Evolutionary conservation across 1,140 invertebrate species (phyloP).

Genomic region (Acromyrmex echinatior): DNA sequence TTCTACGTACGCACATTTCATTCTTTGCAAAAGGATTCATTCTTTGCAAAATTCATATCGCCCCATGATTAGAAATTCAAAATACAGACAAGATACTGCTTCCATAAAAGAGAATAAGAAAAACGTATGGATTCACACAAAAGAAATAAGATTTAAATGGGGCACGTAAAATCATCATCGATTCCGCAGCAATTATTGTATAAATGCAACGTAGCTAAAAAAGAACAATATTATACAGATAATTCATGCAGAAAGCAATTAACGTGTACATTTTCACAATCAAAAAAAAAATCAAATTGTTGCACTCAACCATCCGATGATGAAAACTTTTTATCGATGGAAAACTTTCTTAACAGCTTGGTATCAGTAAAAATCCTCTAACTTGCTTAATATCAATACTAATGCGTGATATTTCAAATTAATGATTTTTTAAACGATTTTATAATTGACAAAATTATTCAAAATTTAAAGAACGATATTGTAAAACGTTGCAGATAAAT

Average conservation of each 20-base stretch:
- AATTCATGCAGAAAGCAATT: slow-evolving; percentile 43
- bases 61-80: slow-evolving; percentile 14
- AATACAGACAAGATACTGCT: slow-evolving; percentile 7
- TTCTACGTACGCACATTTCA: not conserved
- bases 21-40: not conserved
- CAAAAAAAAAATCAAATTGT: slow-evolving; percentile 30
- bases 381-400: slow-evolving; percentile 31
- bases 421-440: slow-evolving; percentile 16
- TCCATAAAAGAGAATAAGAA: slow-evolving; percentile 19
- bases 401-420: slow-evolving; percentile 24
- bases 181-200: not conserved
- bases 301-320: slow-evolving; percentile 33
- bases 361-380: not conserved
- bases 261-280: slow-evolving; percentile 7
- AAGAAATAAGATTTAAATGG: slow-evolving; percentile 33
- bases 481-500: not conserved
- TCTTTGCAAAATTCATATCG: slow-evolving; percentile 51
- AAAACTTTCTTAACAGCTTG: slow-evolving; percentile 16
- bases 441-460: not conserved
- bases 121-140: slow-evolving; percentile 7
- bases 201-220: slow-evolving; percentile 18
- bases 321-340: slow-evolving; percentile 32
- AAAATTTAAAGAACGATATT: not conserved
- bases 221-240: not conserved
- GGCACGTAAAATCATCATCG: slow-evolving; percentile 30